A percentile compares a stretch with the other conserved stretches of the same genome.
Evolutionary conservation across 2,888 invertebrate species (phyloP).

Genomic region (Drosophila colorata): DNA sequence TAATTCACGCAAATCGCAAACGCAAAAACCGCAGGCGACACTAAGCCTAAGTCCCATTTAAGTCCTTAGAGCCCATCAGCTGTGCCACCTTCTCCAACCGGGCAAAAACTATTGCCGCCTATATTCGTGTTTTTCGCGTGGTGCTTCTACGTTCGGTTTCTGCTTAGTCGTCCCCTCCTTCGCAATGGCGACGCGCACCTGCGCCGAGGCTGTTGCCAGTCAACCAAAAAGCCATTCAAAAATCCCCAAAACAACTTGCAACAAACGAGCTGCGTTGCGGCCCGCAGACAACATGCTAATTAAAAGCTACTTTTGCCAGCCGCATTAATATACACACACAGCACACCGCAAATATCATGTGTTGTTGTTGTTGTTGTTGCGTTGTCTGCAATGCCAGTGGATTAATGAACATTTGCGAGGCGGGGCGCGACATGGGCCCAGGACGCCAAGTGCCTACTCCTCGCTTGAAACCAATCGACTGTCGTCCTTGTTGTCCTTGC

Average conservation of each 20-base stretch:
- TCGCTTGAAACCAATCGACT: constrained; percentile 51
- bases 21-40: constrained; percentile 10
- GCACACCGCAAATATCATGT: constrained; percentile 55
- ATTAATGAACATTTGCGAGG: constrained; percentile 63
- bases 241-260: constrained; percentile 58
- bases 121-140: background rate
- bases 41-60: constrained; percentile 29
- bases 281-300: constrained; percentile 76
- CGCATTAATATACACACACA: constrained; percentile 73
- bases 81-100: background rate
- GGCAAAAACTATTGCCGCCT: constrained; percentile 18
- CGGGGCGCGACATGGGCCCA: constrained; percentile 17
- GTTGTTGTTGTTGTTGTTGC: constrained; percentile 27
- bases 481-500: constrained; percentile 37
- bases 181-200: constrained; percentile 15
- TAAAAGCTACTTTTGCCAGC: constrained; percentile 76
- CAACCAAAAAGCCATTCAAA: constrained; percentile 72
- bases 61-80: constrained; percentile 29
- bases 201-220: constrained; percentile 43
- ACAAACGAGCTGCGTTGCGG: constrained; percentile 58
- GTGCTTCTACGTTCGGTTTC: background rate
- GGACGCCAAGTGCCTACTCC: constrained; percentile 20
- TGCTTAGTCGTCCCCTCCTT: background rate
- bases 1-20: constrained; percentile 7
- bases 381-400: constrained; percentile 47